phyloP scores from a whole-genome alignment of 2,797 vertebrate genomes.

The Bradypodion pumilum region DNA sequence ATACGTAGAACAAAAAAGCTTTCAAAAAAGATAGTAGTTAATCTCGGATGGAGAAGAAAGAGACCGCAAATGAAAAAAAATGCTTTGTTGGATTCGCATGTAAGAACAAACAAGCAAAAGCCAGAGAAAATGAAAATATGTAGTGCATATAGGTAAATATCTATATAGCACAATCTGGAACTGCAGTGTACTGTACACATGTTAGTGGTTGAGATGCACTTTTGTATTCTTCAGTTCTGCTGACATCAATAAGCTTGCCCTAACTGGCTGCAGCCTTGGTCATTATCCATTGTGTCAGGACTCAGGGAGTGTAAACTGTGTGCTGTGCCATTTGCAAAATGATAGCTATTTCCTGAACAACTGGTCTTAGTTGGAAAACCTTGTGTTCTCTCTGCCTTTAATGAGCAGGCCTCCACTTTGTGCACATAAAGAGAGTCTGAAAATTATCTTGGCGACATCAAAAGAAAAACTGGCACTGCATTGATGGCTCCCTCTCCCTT shows the following conservation, averaged over 20 bases:
- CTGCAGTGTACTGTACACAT: neutral
- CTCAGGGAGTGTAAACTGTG: slow-evolving; percentile 76
- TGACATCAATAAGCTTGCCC: neutral
- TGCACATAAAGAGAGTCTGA: slow-evolving; percentile 67
- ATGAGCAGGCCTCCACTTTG: slow-evolving; percentile 70
- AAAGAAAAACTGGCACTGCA: slow-evolving; percentile 66
- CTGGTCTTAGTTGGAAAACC: slow-evolving; percentile 59
- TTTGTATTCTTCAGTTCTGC: neutral
- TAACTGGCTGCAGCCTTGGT: slow-evolving; percentile 46
- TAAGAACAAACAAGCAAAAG: slow-evolving; percentile 47
- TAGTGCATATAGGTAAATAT: neutral
- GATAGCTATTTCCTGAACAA: slow-evolving; percentile 78
- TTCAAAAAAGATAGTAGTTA: slow-evolving; percentile 31
- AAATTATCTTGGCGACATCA: slow-evolving; percentile 71
- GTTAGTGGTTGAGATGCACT: neutral
- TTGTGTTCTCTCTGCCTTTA: slow-evolving; percentile 70
- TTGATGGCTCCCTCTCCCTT: slow-evolving; percentile 59
- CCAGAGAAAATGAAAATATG: neutral
- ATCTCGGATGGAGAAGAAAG: slow-evolving; percentile 47
- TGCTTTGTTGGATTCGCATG: slow-evolving; percentile 34
- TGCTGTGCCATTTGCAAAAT: slow-evolving; percentile 77
- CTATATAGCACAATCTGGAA: slow-evolving; percentile 54
- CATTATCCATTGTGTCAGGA: slow-evolving; percentile 76
- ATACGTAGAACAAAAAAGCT: slow-evolving; percentile 41
- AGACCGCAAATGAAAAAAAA: slow-evolving; percentile 41